Base-by-base conservation (phyloP, 2,113 vertebrate species). In the Beaufortia kweichowensis region DNA sequence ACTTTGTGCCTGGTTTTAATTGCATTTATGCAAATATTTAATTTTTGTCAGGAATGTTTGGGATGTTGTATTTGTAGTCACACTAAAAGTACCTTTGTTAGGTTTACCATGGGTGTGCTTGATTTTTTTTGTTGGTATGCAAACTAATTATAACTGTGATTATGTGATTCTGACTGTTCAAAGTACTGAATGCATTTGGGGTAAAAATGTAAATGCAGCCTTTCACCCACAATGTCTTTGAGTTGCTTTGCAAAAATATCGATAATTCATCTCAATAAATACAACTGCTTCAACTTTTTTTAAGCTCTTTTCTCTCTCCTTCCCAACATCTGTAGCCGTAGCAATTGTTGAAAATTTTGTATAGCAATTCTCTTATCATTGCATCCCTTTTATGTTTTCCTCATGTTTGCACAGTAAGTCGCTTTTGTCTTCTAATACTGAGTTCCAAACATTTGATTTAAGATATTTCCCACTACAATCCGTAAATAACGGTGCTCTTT, bases 181-280 rank as follows among this genome's bases (percentile, higher is more conserved):
- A 66, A 66, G 56, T 74, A 46, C 31, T 74, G 43, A 31, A 73
- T 21, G 46, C 50, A 78, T 46, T 68, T 60, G 61, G 67, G 41
- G 43, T n/a, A n/a, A n/a, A 79, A 81, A 68, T 73, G 76, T 78
- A 53, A 48, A 56, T 77, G 48, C 75, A 72, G 79, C 64, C 81
- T 75, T 81, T 73, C 50, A 63, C 75, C 67, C 59, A 76, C 65
- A 11, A 60, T 80, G 79, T 65, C 61, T 79, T 81, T 85, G 33
- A 71, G 62, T 75, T 76, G 64, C 77, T 79, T 80, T 85, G 80
- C 81, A 78, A 79, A 79, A 82, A 71, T 75, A 77, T 43, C 82
- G 80, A 85, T 86, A n/a, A 78, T 81, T 56, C 78, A 83, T 84
- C 84, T 76, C 78, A 86, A 84, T 84, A 85, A 87, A 86, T 81